A percentile compares a stretch with the other conserved stretches of the same genome.
phyloP scores from a whole-genome alignment of 2,888 invertebrate genomes.

The Julus scanicus region DNA sequence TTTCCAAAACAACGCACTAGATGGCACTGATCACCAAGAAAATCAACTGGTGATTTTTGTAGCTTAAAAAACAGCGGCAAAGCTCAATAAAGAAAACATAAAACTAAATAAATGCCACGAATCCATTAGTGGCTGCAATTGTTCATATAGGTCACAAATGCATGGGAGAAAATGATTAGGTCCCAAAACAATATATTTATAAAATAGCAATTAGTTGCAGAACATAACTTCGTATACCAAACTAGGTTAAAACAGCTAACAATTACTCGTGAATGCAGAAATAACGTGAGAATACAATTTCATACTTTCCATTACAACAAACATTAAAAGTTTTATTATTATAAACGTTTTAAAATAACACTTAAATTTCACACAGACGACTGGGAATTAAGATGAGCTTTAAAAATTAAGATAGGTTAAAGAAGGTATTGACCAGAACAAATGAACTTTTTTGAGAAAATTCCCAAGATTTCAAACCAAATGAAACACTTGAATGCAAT shows the following conservation, averaged over 20 bases:
- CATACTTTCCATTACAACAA: neutral
- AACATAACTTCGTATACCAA: neutral
- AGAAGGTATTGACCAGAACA: neutral
- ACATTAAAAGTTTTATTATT: neutral
- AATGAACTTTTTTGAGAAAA: neutral
- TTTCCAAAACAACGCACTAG: neutral
- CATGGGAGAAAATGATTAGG: too few species aligned
- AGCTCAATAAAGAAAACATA: neutral
- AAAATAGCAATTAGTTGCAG: neutral
- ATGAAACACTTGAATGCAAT: neutral
- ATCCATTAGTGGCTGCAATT: neutral
- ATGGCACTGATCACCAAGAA: neutral
- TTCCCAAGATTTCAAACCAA: neutral
- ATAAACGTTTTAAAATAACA: neutral
- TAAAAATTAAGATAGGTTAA: neutral
- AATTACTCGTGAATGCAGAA: neutral
- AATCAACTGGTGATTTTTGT: neutral
- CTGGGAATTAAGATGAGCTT: neutral
- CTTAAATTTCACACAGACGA: neutral
- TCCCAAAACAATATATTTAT: neutral
- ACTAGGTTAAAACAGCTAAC: neutral
- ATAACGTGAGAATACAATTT: slow-evolving; percentile 2
- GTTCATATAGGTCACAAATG: neutral
- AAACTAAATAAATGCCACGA: too few species aligned
- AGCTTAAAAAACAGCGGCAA: neutral